A percentile compares a stretch with the other conserved stretches of the same genome.
These are phyloP conservation scores for Hiodon alosoides DNA, from an alignment of 2,113 vertebrate species.

Conservation along the genomic window DNA sequence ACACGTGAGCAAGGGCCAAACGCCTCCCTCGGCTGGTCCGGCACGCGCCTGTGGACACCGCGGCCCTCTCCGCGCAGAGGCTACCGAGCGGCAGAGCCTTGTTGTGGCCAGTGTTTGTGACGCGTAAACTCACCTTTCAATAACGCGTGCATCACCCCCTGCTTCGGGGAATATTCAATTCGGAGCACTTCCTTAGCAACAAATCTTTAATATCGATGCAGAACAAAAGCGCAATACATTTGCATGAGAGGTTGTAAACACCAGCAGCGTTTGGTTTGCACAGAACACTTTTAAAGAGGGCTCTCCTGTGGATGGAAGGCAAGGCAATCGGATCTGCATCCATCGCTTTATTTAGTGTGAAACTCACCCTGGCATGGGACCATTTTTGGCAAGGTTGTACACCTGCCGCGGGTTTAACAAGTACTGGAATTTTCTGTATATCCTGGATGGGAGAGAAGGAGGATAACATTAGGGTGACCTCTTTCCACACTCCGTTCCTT, in stretches of 20 bases:
- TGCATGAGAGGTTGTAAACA: conserved; percentile 38
- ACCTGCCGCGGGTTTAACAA: conserved; percentile 91
- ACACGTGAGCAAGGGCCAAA: conserved; percentile 42
- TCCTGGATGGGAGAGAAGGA: conserved; percentile 61
- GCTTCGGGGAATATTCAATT: conserved; percentile 31
- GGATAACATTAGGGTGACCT: conserved; percentile 7
- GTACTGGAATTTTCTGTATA: conserved; percentile 92
- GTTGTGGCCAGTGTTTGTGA: conserved; percentile 43
- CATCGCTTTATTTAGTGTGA: conserved; percentile 7
- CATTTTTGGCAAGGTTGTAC: conserved; percentile 84
- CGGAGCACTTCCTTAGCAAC: conserved; percentile 44
- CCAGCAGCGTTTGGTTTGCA: background rate
- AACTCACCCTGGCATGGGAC: conserved; percentile 87
- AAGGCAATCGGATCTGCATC: background rate
- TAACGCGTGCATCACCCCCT: conserved; percentile 33
- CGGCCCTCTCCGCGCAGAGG: background rate
- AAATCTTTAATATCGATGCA: conserved; percentile 47
- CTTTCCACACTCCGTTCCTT: background rate
- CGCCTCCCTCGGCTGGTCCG: conserved; percentile 15
- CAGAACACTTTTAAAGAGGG: background rate
- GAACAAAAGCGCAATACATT: conserved; percentile 33
- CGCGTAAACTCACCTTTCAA: conserved; percentile 48
- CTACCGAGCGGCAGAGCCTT: conserved; percentile 10
- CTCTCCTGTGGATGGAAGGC: background rate
- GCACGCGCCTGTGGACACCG: conserved; percentile 27